Percentiles rank a stretch among this genome's conserved stretches.
Evolutionary conservation across 2,888 invertebrate genomes (phyloP).

Genomic region (Erebia palarica): DNA sequence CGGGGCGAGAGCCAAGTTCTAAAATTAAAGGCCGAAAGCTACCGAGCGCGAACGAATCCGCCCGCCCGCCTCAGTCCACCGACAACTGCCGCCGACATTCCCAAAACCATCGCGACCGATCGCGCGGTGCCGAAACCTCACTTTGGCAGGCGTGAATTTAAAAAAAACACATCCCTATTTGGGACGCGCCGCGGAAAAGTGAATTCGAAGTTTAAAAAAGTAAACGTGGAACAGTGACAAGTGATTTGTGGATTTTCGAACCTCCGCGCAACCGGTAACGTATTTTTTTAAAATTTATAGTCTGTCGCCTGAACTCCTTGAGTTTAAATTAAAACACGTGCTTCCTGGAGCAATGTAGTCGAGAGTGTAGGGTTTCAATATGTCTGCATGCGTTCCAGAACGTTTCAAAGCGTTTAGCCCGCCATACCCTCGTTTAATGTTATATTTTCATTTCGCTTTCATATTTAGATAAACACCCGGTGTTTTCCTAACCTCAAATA

Average conservation of each 20-base stretch:
- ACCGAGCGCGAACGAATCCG: conserved; percentile 71
- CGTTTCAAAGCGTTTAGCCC: conserved; percentile 50
- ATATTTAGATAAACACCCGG: conserved; percentile 49
- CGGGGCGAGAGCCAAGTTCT: conserved; percentile 85
- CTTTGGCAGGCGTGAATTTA: conserved; percentile 65
- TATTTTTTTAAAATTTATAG: conserved; percentile 51
- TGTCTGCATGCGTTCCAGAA: conserved; percentile 74
- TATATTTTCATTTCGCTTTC: conserved; percentile 50
- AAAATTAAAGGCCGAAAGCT: conserved; percentile 81
- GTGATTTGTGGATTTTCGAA: conserved; percentile 71
- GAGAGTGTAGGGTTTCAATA: conserved; percentile 75
- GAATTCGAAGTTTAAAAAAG: conserved; percentile 55
- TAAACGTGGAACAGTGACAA: conserved; percentile 65
- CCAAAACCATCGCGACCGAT: conserved; percentile 63
- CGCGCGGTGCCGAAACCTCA: conserved; percentile 67
- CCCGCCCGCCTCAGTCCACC: conserved; percentile 80
- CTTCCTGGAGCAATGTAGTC: conserved; percentile 59
- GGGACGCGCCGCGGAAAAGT: conserved; percentile 62
- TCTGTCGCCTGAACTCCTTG: conserved; percentile 42
- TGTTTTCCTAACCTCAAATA: conserved; percentile 67
- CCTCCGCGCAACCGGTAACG: conserved; percentile 72
- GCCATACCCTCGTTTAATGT: conserved; percentile 55
- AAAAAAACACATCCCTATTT: conserved; percentile 53
- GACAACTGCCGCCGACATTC: conserved; percentile 76
- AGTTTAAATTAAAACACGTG: conserved; percentile 55